Base-by-base conservation (phyloP, 2,888 invertebrate genomes). In the Pyrrhia umbra region DNA sequence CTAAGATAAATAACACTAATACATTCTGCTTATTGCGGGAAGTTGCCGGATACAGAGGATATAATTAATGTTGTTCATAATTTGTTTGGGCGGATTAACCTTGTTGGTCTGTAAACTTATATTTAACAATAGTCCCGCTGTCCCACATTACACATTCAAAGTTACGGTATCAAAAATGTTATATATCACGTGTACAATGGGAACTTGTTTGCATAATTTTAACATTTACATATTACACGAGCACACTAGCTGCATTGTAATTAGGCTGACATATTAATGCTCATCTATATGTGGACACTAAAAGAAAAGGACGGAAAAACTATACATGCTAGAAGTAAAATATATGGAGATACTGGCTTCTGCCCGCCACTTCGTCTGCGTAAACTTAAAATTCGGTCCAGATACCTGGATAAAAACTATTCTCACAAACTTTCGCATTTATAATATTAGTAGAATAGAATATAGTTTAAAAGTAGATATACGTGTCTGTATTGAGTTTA, bases 1-100 rank as follows among this genome's bases (percentile, higher is more conserved):
- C 91, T 92, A 94, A 94, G 94, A 95, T 95, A 94, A 95, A 95
- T 94, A 95, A 94, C 93, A 90, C 93, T 94, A 94, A 94, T 95
- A 94, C 92, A 93, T 95, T 94, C 90, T 92, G 93, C 93, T 94
- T 95, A 95, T 94, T 94, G 92, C 90, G 90, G 91, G 85, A 93
- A 94, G 90, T 94, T 93, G 88, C 86, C 89, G 91, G 91, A 92
- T 92, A 91, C 91, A 90, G 88, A 89, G 92, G 91, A 93, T 94
- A 92, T 94, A 94, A 34, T 94, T 92, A 93, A 94, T 92, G 92
- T 92, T 93, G 93, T 94, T 94, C 80, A 91, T 94, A 94, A 94
- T 94, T 94, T 93, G 94, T 94, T 94, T 90, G 86, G 91, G 90
- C 91, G 89, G 90, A 92, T 93, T 92, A 92, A 89, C 90, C 88